A percentile compares a stretch with the other conserved stretches of the same genome.
These are phyloP conservation scores for Propithecus deckenii DNA, from an alignment of 2,797 vertebrate species.

Conservation along the genomic window DNA sequence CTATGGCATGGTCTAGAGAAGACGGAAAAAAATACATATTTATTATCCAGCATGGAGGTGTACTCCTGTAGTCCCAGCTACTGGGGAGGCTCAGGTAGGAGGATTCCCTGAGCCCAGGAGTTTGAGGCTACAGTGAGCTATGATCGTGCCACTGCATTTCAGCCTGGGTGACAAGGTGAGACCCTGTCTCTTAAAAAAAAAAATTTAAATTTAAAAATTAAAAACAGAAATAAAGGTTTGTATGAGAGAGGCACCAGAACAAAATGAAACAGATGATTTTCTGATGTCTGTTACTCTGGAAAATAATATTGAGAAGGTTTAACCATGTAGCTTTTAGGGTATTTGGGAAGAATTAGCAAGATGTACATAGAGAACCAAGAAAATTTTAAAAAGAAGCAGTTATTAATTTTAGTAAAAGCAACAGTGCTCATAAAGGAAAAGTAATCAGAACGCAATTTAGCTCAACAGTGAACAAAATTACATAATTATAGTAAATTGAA, in stretches of 20 bases:
- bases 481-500: not conserved
- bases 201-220: too few species aligned
- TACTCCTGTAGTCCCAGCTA: not conserved
- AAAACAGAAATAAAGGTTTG: not conserved
- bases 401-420: conserved; percentile 4
- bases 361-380: not conserved
- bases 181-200: not conserved
- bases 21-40: not conserved
- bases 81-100: not conserved
- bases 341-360: not conserved
- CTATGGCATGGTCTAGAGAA: not conserved
- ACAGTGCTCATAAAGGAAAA: not conserved
- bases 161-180: not conserved
- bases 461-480: not conserved
- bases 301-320: not conserved
- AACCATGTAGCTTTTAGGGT: not conserved
- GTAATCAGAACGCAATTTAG: not conserved
- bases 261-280: not conserved
- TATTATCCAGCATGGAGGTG: not conserved
- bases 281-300: not conserved
- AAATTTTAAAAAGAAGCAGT: not conserved
- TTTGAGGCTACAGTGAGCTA: not conserved
- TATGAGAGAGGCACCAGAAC: not conserved
- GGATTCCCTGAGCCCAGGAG: not conserved
- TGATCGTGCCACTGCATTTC: not conserved